These are phyloP conservation scores for Chaetogeoica ovagalla DNA, from an alignment of 2,888 invertebrate species.

Conservation along the genomic window DNA sequence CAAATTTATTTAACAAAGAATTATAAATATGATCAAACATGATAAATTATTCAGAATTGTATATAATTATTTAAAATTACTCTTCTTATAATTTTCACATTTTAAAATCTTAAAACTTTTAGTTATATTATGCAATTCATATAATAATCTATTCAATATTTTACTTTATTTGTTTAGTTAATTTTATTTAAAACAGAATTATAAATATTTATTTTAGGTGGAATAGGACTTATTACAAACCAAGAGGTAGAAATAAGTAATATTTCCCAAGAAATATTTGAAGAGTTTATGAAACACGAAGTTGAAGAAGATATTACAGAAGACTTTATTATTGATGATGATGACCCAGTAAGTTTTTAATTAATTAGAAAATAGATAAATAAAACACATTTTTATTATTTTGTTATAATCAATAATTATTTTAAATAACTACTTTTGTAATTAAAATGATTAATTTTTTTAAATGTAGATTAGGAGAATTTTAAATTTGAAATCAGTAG, in stretches of 20 bases:
- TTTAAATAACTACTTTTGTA: neutral
- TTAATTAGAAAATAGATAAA: neutral
- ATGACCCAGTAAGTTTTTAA: slow-evolving; percentile 23
- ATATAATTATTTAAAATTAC: too few relatives aligned
- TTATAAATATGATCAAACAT: too few relatives aligned
- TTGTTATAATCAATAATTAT: neutral
- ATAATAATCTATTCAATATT: neutral
- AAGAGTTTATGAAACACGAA: slow-evolving; percentile 32
- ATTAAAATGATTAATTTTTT: neutral
- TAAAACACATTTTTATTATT: neutral
- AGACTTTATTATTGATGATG: slow-evolving; percentile 24
- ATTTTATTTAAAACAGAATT: neutral
- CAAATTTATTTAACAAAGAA: too few relatives aligned
- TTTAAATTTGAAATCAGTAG: too few relatives aligned
- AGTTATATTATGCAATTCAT: neutral
- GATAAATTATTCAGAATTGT: too few relatives aligned
- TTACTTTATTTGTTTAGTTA: neutral
- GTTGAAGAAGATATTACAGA: neutral
- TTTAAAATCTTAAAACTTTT: too few relatives aligned
- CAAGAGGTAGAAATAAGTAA: slow-evolving; percentile 24
- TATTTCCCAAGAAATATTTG: slow-evolving; percentile 30
- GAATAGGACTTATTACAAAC: slow-evolving; percentile 43
- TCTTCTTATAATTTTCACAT: too few relatives aligned
- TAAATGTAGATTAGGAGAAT: too few relatives aligned
- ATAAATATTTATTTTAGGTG: slow-evolving; percentile 19